Evolutionary conservation across 2,888 invertebrate genomes (phyloP).

Genomic region (Diaperis boleti): DNA sequence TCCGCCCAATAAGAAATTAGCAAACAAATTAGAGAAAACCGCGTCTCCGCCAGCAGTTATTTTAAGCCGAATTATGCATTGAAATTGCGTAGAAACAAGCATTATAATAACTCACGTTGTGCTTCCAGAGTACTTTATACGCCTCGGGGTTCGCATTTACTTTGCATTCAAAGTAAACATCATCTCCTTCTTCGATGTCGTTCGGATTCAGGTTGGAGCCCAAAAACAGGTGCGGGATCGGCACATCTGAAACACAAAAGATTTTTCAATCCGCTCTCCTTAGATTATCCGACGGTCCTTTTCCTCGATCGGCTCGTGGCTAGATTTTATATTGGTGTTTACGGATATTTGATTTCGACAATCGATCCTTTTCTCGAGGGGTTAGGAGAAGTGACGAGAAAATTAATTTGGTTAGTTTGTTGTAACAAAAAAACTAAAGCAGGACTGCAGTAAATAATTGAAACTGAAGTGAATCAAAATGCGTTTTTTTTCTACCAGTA

Average conservation of each 20-base stretch:
- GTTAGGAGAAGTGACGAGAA: no score
- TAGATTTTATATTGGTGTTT: constrained; percentile 59
- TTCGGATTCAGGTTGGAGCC: constrained; percentile 82
- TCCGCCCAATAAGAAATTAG: constrained; percentile 45
- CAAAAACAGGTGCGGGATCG: constrained; percentile 76
- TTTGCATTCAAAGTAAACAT: constrained; percentile 85
- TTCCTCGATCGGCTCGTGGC: constrained; percentile 54
- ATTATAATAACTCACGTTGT: constrained; percentile 78
- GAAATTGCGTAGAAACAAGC: constrained; percentile 43
- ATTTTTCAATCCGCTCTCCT: constrained; percentile 57
- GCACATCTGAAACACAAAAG: constrained; percentile 71
- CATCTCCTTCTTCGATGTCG: constrained; percentile 84
- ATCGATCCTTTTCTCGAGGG: constrained; percentile 26
- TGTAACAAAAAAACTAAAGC: no score
- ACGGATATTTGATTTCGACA: constrained; percentile 53
- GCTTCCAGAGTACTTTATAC: constrained; percentile 85
- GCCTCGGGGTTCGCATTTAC: constrained; percentile 82
- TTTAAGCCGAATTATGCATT: constrained; percentile 43
- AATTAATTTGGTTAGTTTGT: no score
- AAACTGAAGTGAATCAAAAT: no score
- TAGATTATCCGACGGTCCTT: constrained; percentile 51
- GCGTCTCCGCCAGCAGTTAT: constrained; percentile 42
- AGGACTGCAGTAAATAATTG: no score
- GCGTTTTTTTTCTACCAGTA: no score
- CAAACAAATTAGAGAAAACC: constrained; percentile 42